Percentiles rank a stretch among this genome's conserved stretches.
Evolutionary conservation across 2,888 invertebrate genomes (phyloP).

Genomic region (Microchrysa polita): DNA sequence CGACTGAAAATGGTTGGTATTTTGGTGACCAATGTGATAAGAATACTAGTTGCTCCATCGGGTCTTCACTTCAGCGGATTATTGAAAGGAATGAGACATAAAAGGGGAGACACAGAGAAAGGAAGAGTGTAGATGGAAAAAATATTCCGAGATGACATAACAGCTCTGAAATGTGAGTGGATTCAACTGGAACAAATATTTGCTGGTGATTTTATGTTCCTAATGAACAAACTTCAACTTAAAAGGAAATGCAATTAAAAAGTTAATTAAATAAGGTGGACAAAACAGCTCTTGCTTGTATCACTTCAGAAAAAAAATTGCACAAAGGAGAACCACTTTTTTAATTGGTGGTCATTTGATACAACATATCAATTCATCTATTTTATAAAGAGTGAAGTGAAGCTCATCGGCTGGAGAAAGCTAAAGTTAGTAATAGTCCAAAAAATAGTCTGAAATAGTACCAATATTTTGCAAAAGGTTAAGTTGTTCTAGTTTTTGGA

Average conservation of each 20-base stretch:
- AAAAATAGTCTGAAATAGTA: too few relatives aligned
- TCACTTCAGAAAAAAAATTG: too few relatives aligned
- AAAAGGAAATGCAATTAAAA: slow-evolving; percentile 42
- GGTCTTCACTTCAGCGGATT: background rate
- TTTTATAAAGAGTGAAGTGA: too few relatives aligned
- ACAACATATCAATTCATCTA: too few relatives aligned
- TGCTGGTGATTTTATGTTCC: slow-evolving; percentile 28
- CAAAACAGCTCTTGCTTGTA: too few relatives aligned
- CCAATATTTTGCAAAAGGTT: too few relatives aligned
- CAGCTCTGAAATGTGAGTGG: slow-evolving; percentile 3
- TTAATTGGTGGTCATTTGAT: too few relatives aligned
- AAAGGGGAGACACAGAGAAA: background rate
- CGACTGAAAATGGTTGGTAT: background rate
- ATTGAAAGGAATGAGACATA: background rate
- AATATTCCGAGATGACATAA: background rate
- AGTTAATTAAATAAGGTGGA: slow-evolving; percentile 39
- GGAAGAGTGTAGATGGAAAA: background rate
- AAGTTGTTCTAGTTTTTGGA: too few relatives aligned
- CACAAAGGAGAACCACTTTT: too few relatives aligned
- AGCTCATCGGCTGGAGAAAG: too few relatives aligned
- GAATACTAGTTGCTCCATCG: slow-evolving; percentile 2
- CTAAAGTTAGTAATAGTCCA: too few relatives aligned
- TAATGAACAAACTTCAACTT: slow-evolving; percentile 43
- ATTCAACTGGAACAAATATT: slow-evolving; percentile 39
- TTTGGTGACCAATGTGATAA: slow-evolving; percentile 14